phyloP scores from a whole-genome alignment of 2,113 vertebrate genomes.

The Ibidorhyncha struthersii region DNA sequence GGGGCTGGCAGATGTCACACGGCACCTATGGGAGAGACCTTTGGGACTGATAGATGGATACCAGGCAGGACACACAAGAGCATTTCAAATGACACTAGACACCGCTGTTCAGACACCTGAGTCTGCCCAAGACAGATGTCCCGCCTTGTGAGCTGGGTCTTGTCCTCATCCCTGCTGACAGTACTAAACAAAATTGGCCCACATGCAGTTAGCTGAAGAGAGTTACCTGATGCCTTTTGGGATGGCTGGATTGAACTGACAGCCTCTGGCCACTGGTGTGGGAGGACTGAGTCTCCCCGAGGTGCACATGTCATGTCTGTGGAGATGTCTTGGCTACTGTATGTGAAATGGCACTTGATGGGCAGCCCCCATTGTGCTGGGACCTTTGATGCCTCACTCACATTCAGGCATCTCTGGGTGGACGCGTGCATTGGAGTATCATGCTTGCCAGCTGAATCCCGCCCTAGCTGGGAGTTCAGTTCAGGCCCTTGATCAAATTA shows the following conservation, averaged over 20 bases:
- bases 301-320: background rate
- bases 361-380: background rate
- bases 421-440: rapidly evolving
- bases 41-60: background rate
- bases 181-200: background rate
- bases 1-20: background rate
- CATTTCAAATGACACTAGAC: background rate
- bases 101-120: background rate
- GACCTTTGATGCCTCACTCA: background rate
- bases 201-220: background rate
- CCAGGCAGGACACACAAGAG: background rate
- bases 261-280: background rate
- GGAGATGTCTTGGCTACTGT: background rate
- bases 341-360: background rate
- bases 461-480: background rate
- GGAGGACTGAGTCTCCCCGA: background rate
- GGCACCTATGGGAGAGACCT: background rate
- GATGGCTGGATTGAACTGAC: background rate
- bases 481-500: background rate
- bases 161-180: background rate
- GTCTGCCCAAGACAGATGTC: background rate
- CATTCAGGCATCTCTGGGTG: background rate
- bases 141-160: background rate
- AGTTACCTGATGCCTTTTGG: background rate
- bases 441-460: background rate